phyloP scores from a whole-genome alignment of 2,113 vertebrate species.

The Hippocampus mohnikei region DNA sequence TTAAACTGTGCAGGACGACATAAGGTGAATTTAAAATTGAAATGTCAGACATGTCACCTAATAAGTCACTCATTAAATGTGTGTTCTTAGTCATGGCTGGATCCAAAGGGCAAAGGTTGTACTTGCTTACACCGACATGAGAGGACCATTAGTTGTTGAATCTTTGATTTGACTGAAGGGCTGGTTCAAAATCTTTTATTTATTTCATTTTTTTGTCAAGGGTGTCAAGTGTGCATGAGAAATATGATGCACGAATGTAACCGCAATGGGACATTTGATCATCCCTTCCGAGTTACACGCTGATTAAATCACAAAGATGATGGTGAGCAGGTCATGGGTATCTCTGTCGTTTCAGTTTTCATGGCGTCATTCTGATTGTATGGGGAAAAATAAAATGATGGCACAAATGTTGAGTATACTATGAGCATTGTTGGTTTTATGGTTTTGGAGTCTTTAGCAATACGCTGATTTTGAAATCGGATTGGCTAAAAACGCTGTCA shows the following conservation, averaged over 20 bases:
- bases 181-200: conserved; percentile 21
- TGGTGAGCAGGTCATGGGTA: not conserved
- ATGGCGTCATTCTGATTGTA: not conserved
- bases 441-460: no score
- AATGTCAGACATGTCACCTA: not conserved
- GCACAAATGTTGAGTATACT: no score
- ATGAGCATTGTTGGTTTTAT: no score
- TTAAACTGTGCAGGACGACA: not conserved
- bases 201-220: not conserved
- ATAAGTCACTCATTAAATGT: not conserved
- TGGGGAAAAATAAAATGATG: no score
- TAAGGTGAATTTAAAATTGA: not conserved
- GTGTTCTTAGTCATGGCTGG: conserved; percentile 4
- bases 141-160: conserved; percentile 33
- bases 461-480: no score
- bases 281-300: not conserved
- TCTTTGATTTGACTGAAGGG: conserved; percentile 35
- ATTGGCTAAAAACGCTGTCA: no score
- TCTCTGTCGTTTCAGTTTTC: not conserved
- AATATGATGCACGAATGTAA: conserved; percentile 36
- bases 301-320: not conserved
- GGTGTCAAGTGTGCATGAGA: conserved; percentile 5
- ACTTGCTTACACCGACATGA: conserved; percentile 20
- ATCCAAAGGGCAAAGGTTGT: conserved; percentile 37
- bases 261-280: not conserved